Evolutionary conservation across 2,113 vertebrate genomes (phyloP), one percentile per base, ranked within the genome.

Genomic region (Chaenogobius annularis): DNA sequence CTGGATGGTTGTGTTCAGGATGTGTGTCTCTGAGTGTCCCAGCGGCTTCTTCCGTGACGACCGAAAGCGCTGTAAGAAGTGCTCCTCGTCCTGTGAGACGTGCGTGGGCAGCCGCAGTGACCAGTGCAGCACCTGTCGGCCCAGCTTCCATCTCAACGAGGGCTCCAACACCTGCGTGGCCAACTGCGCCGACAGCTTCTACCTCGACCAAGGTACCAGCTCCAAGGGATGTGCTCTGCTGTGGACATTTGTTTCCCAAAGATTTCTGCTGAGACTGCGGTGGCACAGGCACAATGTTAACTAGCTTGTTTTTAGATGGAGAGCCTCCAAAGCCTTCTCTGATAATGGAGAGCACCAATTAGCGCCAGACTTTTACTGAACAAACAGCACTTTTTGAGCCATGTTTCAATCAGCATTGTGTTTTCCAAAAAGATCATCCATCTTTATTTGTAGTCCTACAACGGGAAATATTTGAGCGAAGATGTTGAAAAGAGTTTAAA

Each of bases 61-160:
- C 79, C 95, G 95, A 89, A 96, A 96, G 80, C 95, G 97, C 31
- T 99, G 97, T 90, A 95, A 98, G 85, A 99, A 98, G 88, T 99
- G 98, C 79, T 95, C 94, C 15, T 93, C 96, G 14, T 90, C 93
- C 79, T 99, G 96, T 59, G 97, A 99, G 83, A 95, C 94, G 67
- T 99, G 97, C 80, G 87, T 98, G 23, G 96, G 97, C 68, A 93
- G 96, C 86, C 97, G 96, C 0, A 93, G 91, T 11, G 95, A 98
- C 89, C 96, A 97, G 87, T 99, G 98, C 88, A 94, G 94, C 70
- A 92, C 95, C 62, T 99, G 98, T 83, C 95, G 96, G 91, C 82
- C 92, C 3, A 96, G 96, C 22, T 95, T 94, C 90, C 96, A 96
- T 90, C 93, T 99, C 80, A 94, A 93, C 43, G 96, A 99, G 89